Evolutionary conservation across 2,888 invertebrate species (phyloP), one percentile per base, ranked within the genome.

Genomic region (Tanytarsus gracilentus): DNA sequence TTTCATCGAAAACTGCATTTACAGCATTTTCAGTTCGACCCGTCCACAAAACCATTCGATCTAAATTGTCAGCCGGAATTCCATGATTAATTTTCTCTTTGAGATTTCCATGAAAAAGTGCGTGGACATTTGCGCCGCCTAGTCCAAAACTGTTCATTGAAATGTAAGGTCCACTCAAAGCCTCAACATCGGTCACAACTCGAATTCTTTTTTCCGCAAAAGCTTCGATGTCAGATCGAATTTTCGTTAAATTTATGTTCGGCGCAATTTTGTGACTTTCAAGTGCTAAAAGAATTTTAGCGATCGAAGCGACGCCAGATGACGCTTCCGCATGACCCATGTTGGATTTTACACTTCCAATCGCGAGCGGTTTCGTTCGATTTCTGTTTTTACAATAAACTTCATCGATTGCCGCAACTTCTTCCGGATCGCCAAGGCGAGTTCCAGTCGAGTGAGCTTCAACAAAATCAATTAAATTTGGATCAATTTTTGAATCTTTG

Each of bases 311-410:
- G 2, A 90, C 72, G 11, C 88, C 85, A 14, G 86, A 85, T 1
- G 80, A 80, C 4, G 90, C 86, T 69, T 94, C 93, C 1, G 86
- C 80, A 72, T 94, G 94, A 0, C 93, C 93, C 72, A 92, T 78
- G 71, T 91, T 93, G 0, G 90, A 89, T 70, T 93, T 93, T 62
- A 90, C 81, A 0, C 91, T 88, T 6, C 92, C 92, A 62, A 93
- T 85, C 60, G 79, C 72, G 1, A 91, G 77, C 0, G 91, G 85
- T 0, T 78, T 82, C 0, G 79, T 82, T 25, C 89, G 77, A 8
- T 79, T 79, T 2, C 78, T 76, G 83, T n/a, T n/a, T n/a, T n/a
- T n/a, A n/a, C n/a, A n/a, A n/a, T n/a, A n/a, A n/a, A n/a, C n/a
- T n/a, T n/a, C 82, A 48, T 85, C 83, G 52, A 93, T 80, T 1